These are phyloP conservation scores for Neosilurus hyrtlii DNA, from an alignment of 2,797 vertebrate species.

Conservation along the genomic window DNA sequence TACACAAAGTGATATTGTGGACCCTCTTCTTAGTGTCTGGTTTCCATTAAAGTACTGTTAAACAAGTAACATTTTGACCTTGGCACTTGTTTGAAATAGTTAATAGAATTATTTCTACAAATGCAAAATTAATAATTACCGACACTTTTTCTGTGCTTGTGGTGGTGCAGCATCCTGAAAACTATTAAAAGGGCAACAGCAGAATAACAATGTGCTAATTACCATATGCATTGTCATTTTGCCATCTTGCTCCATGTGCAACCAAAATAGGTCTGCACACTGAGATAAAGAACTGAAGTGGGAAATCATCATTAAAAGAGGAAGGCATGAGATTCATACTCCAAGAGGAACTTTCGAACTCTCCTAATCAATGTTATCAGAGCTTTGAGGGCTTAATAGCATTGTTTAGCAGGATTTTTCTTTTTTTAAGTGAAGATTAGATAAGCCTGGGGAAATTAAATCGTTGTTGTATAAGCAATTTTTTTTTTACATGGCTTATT, in stretches of 20 bases:
- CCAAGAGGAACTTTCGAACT: conserved; percentile 15
- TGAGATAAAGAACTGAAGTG: conserved; percentile 33
- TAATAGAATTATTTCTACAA: neutral
- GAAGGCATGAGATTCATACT: neutral
- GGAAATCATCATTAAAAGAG: conserved; percentile 33
- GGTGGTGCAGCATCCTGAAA: neutral
- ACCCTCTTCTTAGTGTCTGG: neutral
- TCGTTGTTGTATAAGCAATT: neutral
- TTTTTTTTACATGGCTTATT: too few relatives aligned
- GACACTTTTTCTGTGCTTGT: neutral
- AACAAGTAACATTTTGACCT: neutral
- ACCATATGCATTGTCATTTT: conserved; percentile 22
- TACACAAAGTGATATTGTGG: neutral
- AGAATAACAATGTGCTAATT: conserved; percentile 31
- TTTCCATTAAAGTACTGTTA: neutral
- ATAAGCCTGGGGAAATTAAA: neutral
- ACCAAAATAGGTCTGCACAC: conserved; percentile 12
- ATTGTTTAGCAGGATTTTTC: neutral
- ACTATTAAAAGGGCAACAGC: neutral
- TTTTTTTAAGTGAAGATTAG: neutral
- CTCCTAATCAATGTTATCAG: conserved; percentile 1
- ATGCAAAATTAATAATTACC: neutral
- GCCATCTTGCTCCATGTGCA: neutral
- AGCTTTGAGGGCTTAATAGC: neutral
- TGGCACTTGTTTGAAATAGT: neutral